Conservation (phyloP, 2,113 vertebrate genomes). For the Rhinichthys klamathensis region DNA sequence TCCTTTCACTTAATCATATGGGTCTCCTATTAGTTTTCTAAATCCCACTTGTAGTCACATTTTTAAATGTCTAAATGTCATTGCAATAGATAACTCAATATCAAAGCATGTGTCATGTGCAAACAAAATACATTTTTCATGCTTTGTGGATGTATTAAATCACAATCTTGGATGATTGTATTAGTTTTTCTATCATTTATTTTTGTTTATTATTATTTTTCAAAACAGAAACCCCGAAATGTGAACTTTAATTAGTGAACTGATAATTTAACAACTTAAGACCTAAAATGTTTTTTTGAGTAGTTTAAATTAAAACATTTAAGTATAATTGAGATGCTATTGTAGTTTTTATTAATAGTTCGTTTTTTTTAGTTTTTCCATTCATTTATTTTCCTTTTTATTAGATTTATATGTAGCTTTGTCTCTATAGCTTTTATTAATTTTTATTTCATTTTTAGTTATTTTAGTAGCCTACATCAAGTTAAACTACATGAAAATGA, state of each 20-base stretch:
- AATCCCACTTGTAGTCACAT: not conserved
- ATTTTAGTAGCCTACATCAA: not conserved
- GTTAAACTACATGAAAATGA: no score
- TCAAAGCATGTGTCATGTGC: not conserved
- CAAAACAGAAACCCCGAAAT: not conserved
- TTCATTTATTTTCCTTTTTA: not conserved
- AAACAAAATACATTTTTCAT: not conserved
- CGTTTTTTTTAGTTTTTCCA: not conserved
- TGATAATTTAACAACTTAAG: not conserved
- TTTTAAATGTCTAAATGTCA: not conserved
- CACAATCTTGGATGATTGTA: no score
- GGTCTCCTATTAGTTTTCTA: not conserved
- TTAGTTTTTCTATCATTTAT: no score
- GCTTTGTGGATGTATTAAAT: no score
- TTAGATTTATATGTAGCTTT: not conserved
- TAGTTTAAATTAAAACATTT: no score
- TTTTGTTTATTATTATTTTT: not conserved
- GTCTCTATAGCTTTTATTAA: no score
- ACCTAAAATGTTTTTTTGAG: no score
- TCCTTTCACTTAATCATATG: not conserved
- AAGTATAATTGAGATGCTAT: no score
- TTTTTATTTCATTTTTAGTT: not conserved
- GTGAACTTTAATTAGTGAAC: not conserved
- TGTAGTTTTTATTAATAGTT: not conserved
- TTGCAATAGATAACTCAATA: not conserved